phyloP scores from a whole-genome alignment of 2,113 vertebrate species.

The Myanophis thanlyinensis region DNA sequence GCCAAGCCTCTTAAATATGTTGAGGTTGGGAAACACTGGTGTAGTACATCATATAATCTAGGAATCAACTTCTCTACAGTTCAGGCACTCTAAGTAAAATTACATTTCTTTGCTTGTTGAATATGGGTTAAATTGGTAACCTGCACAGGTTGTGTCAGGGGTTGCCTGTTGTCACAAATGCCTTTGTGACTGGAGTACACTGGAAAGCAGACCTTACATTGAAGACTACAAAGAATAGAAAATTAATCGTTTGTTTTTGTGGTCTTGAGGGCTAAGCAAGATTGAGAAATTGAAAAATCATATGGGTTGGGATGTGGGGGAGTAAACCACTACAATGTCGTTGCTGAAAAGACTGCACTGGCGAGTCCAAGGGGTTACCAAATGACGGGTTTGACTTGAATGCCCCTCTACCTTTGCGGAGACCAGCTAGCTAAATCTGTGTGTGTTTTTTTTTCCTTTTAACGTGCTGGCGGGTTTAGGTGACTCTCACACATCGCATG shows the following conservation, averaged over 20 bases:
- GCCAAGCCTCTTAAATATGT: no score
- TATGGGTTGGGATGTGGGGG: accelerated
- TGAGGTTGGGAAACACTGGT: no score
- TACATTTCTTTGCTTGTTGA: background rate
- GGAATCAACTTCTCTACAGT: background rate
- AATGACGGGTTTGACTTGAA: background rate
- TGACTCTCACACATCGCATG: background rate
- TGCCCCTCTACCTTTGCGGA: background rate
- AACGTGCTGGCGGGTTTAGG: background rate
- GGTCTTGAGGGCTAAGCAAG: background rate
- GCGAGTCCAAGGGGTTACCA: background rate
- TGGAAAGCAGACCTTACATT: background rate
- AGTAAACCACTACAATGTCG: background rate
- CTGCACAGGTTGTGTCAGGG: background rate
- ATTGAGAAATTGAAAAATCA: background rate
- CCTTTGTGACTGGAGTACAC: background rate
- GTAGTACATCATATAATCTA: background rate
- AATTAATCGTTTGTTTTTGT: background rate
- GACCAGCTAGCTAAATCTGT: background rate
- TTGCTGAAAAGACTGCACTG: background rate
- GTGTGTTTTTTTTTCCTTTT: background rate
- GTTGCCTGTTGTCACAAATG: background rate
- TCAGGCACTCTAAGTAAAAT: background rate
- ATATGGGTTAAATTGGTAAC: background rate
- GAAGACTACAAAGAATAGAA: background rate